A percentile compares a stretch with the other conserved stretches of the same genome.
Evolutionary conservation across 1,140 invertebrate genomes (phyloP).

Genomic region (Polypedilum pembai): DNA sequence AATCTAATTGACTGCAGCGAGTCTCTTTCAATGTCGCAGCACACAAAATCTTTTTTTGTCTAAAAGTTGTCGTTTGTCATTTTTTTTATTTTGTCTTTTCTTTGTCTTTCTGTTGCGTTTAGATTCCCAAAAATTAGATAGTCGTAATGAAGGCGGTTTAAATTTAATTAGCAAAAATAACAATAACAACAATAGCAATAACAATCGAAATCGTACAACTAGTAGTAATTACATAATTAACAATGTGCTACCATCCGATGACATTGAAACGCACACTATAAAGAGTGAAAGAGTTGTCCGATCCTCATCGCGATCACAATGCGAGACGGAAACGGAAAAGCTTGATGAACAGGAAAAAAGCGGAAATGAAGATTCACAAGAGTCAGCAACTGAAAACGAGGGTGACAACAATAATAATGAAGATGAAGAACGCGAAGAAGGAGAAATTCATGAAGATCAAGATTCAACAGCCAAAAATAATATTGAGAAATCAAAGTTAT

Average conservation of each 20-base stretch:
- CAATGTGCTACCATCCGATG: conserved; percentile 27
- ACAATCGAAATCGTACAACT: conserved; percentile 29
- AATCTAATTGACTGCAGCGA: neutral
- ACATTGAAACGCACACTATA: neutral
- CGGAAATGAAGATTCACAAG: neutral
- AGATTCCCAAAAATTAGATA: conserved; percentile 28
- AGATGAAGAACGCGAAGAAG: conserved; percentile 41
- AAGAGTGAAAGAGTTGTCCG: conserved; percentile 11
- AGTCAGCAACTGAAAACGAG: conserved; percentile 29
- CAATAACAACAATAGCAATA: conserved; percentile 29
- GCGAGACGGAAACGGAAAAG: conserved; percentile 16
- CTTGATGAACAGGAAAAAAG: conserved; percentile 1
- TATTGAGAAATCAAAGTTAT: conserved; percentile 29
- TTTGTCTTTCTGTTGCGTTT: neutral
- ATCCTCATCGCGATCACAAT: conserved; percentile 18
- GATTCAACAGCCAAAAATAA: conserved; percentile 22
- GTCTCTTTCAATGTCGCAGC: conserved; percentile 1
- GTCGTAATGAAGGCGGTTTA: conserved; percentile 26
- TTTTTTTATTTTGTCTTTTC: conserved; percentile 13
- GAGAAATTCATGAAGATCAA: conserved; percentile 21
- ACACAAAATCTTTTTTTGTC: conserved; percentile 5
- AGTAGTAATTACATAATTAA: conserved; percentile 29
- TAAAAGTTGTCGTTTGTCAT: neutral
- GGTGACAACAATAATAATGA: conserved; percentile 34
- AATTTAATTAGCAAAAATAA: conserved; percentile 29